Evolutionary conservation across 2,888 invertebrate genomes (phyloP), one percentile per base, ranked within the genome.

Genomic region (Bedellia somnulentella): DNA sequence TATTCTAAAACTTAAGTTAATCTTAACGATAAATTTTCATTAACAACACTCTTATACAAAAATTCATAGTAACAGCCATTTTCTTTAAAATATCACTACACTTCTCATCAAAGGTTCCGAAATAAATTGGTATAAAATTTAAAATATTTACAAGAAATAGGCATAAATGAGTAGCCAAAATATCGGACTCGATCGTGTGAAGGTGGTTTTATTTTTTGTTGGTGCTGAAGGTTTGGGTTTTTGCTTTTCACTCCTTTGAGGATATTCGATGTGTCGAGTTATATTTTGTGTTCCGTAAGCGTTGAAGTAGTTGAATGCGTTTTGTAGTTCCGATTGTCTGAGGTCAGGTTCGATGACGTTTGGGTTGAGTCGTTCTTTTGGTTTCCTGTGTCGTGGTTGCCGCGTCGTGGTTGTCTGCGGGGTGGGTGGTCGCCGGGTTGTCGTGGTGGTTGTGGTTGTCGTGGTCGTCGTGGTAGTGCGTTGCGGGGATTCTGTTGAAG

Each of bases 11-110:
- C 9, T 5, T 18, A 5, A 18, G 9, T 18, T 18, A 5, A 18
- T 18, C 18, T 18, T 18, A 9, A 18, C 9, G 18, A 18, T 18
- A 18, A 18, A 18, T 9, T 9, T 18, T 56, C 60, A 24, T 24
- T 9, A 5, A 5, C 24, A 18, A 18, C 15, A 30, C 25, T 30
- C 9, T 30, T 10, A 18, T 63, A 59, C 52, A 62, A 64, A n/a
- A 64, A 63, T 58, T 68, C 52, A 68, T 18, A 3, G 17, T 31
- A 34, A 75, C 73, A 75, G 73, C 71, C 73, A 71, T 66, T 57
- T 63, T 60, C 53, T 59, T 68, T 68, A 60, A 70, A 63, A 18
- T 18, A 9, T 66, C 45, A 28, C 10, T 18, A 18, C 9, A 6
- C 9, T 23, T 24, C 24, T 12, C 24, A 24, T 18, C 9, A 18